Percentiles rank a stretch among this genome's conserved stretches.
Conservation (phyloP, 2,888 invertebrate genomes). For the Cephus spinipes region DNA sequence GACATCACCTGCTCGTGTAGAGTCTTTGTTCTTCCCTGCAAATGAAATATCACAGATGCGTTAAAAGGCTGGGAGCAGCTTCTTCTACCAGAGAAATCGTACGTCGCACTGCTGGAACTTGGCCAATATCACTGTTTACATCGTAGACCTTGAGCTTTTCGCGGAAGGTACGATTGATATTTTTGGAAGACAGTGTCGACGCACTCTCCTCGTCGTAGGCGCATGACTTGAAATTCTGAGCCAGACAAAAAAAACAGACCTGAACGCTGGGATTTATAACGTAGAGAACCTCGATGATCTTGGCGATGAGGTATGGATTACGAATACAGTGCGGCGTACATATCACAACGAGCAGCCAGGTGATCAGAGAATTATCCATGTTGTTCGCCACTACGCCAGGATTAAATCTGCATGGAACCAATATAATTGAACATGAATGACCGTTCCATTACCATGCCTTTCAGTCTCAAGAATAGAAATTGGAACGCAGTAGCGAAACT, state of each 20-base stretch:
- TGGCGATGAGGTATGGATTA: slow-evolving; percentile 97
- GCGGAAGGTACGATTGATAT: not conserved
- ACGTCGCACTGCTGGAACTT: not conserved
- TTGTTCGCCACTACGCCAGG: slow-evolving; percentile 80
- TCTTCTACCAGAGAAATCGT: not conserved
- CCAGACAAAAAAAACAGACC: slow-evolving; percentile 34
- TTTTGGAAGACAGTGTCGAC: not conserved
- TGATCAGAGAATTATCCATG: slow-evolving; percentile 85
- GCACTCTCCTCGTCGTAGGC: not conserved
- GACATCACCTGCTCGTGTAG: slow-evolving; percentile 85
- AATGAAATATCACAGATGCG: slow-evolving; percentile 14
- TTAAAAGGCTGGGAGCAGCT: not conserved
- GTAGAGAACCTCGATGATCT: slow-evolving; percentile 92
- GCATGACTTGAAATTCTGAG: not conserved
- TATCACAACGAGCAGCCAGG: slow-evolving; percentile 89
- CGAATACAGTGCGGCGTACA: slow-evolving; percentile 92
- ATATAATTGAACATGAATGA: not conserved
- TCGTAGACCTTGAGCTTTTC: not conserved
- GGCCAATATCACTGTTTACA: not conserved
- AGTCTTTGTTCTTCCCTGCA: slow-evolving; percentile 64
- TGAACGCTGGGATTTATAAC: slow-evolving; percentile 80
- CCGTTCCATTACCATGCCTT: not conserved
- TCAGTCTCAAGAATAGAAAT: slow-evolving; percentile 8
- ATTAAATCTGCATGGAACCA: slow-evolving; percentile 74
- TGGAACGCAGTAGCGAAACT: not conserved